These are phyloP conservation scores for Tricholaema leucomelas DNA, from an alignment of 2,113 vertebrate genomes.

Conservation along the genomic window DNA sequence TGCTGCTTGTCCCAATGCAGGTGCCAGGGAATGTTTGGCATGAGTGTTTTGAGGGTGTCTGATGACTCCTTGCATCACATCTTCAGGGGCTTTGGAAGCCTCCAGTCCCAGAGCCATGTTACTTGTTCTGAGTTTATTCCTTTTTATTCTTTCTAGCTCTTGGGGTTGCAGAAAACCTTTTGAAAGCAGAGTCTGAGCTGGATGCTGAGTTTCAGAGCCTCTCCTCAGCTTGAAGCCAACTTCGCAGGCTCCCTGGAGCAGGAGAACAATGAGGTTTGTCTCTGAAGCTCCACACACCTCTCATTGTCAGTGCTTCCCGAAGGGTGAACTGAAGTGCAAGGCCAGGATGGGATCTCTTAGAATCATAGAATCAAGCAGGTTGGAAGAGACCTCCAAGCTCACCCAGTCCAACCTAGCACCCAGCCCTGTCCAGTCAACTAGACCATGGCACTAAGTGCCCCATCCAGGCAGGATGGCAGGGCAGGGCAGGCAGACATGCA, in stretches of 20 bases:
- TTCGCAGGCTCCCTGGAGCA: neutral
- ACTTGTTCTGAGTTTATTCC: neutral
- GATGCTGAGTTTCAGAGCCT: neutral
- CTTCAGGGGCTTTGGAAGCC: neutral
- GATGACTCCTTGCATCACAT: neutral
- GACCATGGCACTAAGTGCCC: no score
- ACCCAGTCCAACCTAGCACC: no score
- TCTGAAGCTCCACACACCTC: neutral
- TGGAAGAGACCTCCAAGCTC: no score
- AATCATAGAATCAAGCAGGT: no score
- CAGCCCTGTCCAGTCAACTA: no score
- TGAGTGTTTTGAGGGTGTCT: neutral
- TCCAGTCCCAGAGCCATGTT: neutral
- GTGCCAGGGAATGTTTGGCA: neutral
- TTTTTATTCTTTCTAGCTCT: neutral
- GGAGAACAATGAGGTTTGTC: neutral
- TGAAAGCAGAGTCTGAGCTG: neutral
- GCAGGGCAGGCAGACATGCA: neutral
- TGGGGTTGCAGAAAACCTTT: neutral
- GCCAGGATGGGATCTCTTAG: neutral
- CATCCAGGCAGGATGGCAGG: no score
- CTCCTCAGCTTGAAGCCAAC: neutral
- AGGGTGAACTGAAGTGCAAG: neutral
- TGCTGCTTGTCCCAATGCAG: rapidly evolving
- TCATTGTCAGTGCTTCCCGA: neutral